A percentile compares a stretch with the other conserved stretches of the same genome.
phyloP scores from a whole-genome alignment of 2,797 vertebrate genomes.

The Alcedo quadribrachys region DNA sequence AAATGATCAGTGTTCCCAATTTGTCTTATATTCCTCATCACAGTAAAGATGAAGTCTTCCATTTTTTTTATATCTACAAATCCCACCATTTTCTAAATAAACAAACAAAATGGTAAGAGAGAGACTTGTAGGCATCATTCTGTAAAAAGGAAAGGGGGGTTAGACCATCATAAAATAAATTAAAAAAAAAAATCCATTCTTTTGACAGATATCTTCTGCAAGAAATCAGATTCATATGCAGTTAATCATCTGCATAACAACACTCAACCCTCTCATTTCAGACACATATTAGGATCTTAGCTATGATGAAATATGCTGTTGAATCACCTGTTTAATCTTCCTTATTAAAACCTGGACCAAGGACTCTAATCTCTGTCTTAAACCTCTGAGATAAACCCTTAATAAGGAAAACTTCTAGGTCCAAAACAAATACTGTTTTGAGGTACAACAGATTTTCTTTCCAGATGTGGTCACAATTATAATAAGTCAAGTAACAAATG shows the following conservation, averaged over 20 bases:
- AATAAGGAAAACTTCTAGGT: neutral
- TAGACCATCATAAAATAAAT: neutral
- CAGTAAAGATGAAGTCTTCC: neutral
- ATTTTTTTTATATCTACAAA: neutral
- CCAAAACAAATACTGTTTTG: neutral
- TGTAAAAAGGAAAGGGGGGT: fast-evolving
- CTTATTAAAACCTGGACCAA: neutral
- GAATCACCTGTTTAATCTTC: neutral
- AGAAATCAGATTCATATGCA: neutral
- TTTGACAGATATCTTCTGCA: neutral
- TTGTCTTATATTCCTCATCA: neutral
- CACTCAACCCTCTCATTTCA: neutral
- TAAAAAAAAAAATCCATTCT: neutral
- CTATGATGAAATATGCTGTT: neutral
- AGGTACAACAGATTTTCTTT: neutral
- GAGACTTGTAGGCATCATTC: neutral
- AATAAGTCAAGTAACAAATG: neutral
- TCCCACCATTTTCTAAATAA: neutral
- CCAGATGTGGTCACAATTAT: neutral
- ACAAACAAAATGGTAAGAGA: neutral
- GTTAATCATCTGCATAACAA: neutral
- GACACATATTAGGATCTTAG: neutral
- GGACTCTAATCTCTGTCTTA: neutral
- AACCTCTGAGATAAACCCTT: neutral
- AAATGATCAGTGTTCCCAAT: neutral